phyloP scores from a whole-genome alignment of 1,140 invertebrate species.

The Pristionchus pacificus region DNA sequence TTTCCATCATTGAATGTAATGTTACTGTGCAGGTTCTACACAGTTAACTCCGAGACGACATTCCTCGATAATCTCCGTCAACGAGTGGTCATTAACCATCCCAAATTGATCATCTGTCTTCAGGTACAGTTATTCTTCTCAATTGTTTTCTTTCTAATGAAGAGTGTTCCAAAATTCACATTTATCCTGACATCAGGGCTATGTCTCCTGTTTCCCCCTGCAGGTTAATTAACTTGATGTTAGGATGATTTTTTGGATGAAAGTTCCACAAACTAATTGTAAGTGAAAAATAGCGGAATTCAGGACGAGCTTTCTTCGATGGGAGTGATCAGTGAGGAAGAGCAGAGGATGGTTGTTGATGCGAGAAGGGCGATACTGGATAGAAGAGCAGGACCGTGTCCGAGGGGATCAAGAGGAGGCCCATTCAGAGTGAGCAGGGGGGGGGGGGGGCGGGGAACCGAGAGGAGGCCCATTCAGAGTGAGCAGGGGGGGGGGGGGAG shows the following conservation, averaged over 20 bases:
- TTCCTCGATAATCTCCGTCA: constrained; percentile 35
- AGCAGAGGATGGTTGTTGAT: neutral
- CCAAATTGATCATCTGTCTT: constrained; percentile 21
- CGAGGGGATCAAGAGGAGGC: neutral
- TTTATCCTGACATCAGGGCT: neutral
- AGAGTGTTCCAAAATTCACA: neutral
- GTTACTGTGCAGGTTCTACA: constrained; percentile 29
- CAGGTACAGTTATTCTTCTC: neutral
- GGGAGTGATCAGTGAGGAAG: neutral
- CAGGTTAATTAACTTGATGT: neutral
- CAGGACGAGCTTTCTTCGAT: neutral
- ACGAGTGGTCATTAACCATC: constrained; percentile 34
- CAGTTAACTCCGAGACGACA: constrained; percentile 23
- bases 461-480: neutral
- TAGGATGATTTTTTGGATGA: neutral
- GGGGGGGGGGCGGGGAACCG: neutral
- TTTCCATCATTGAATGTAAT: too few species aligned
- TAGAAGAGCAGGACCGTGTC: neutral
- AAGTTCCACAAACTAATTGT: too few species aligned
- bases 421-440: neutral
- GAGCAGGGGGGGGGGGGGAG: neutral
- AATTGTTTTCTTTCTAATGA: neutral
- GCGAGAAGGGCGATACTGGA: neutral
- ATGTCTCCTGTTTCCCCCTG: neutral
- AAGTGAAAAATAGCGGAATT: neutral